Evolutionary conservation across 2,797 vertebrate genomes (phyloP).

Genomic region (Coreius guichenoti): DNA sequence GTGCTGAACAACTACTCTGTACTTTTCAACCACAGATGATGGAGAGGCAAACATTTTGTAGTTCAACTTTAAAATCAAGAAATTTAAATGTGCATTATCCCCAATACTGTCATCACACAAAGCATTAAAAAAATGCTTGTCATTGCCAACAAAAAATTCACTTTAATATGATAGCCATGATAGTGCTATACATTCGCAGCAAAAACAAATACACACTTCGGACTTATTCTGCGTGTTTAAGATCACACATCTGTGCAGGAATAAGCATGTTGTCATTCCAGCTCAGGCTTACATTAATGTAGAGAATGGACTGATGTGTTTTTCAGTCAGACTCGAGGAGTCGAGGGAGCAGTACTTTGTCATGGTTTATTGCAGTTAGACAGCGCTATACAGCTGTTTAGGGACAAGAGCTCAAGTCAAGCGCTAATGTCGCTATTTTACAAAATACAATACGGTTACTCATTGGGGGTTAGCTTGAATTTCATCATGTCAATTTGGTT

Average conservation of each 20-base stretch:
- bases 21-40: neutral
- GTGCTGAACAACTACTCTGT: neutral
- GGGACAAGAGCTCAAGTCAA: slow-evolving; percentile 17
- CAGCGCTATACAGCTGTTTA: neutral
- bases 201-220: neutral
- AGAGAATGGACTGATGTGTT: neutral
- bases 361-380: neutral
- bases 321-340: neutral
- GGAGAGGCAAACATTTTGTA: neutral
- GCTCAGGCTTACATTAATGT: neutral
- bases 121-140: neutral
- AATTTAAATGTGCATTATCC: too few species aligned
- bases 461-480: slow-evolving; percentile 1
- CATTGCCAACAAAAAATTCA: neutral
- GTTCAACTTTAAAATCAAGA: neutral
- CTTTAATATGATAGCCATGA: neutral
- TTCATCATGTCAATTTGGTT: neutral
- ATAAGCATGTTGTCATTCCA: slow-evolving; percentile 28
- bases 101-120: neutral
- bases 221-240: neutral
- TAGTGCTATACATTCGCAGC: too few species aligned
- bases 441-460: neutral
- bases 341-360: neutral
- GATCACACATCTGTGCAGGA: slow-evolving; percentile 2
- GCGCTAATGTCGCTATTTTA: neutral